A percentile compares a stretch with the other conserved stretches of the same genome.
These are phyloP conservation scores for Lepus americanus DNA, from an alignment of 2,113 vertebrate species.

Conservation along the genomic window DNA sequence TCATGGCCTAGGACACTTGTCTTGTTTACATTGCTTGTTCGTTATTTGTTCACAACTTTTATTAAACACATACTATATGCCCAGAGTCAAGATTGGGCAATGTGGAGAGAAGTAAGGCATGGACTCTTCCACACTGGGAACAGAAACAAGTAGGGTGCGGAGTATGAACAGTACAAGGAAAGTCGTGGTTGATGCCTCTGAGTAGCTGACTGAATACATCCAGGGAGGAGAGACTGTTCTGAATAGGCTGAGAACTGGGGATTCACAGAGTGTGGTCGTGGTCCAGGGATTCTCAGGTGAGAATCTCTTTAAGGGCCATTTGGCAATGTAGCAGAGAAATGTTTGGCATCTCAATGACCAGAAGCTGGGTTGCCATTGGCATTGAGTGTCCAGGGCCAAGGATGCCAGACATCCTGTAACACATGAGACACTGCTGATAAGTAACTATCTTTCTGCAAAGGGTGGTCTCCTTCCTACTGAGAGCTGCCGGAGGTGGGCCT, in stretches of 20 bases:
- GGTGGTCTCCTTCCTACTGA: not conserved
- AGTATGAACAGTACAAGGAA: not conserved
- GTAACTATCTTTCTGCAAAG: not conserved
- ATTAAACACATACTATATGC: not conserved
- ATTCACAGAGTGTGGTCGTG: not conserved
- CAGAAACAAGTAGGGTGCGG: not conserved
- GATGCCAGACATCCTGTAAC: not conserved
- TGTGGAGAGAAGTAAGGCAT: not conserved
- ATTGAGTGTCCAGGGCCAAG: not conserved
- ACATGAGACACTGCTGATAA: not conserved
- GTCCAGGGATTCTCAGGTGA: not conserved
- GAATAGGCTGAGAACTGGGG: not conserved
- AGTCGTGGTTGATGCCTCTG: accelerated
- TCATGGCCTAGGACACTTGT: not conserved
- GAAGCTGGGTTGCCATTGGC: not conserved
- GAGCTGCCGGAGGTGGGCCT: not conserved
- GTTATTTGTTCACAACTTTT: conserved; percentile 49
- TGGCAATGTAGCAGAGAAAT: not conserved
- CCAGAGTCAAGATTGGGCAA: not conserved
- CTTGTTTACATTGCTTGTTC: conserved; percentile 28
- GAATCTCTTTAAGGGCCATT: not conserved
- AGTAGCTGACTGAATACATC: not conserved
- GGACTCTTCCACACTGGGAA: not conserved
- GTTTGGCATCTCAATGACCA: not conserved
- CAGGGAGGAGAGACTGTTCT: not conserved